Evolutionary conservation across 2,113 vertebrate species (phyloP), one percentile per base, ranked within the genome.

Genomic region (Capreolus pygargus): DNA sequence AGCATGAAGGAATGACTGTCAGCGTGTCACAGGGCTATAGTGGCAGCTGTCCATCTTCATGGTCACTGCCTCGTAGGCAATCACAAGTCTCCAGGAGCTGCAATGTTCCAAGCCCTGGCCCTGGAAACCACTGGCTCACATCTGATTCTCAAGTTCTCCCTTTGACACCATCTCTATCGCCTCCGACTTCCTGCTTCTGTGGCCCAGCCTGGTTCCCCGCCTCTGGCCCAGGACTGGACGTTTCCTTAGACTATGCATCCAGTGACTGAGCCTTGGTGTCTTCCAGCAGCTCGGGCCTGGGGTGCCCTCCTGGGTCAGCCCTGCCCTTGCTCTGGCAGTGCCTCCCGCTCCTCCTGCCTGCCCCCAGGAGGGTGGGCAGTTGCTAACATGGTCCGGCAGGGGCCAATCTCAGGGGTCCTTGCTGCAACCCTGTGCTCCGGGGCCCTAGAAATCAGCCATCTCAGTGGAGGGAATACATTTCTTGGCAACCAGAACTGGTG

Each of bases 361-460:
- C 12, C 6, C 30, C 76, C 5, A 5, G 28, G 61, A 33, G 25
- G 28, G 12, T 3, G 17, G 4, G 36, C 0, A 13, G 28, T 39
- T 36, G 1, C 52, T 25, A 14, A 14, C 21, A 3, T 2, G 0
- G 14, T 4, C 12, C 39, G 60, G 16, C 3, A 5, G 27, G 17
- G 74, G 25, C 39, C 3, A 4, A 4, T 33, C 4, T 83, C 30
- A 5, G 36, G 52, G 28, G 4, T 14, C 27, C 58, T 5, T 33
- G 55, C 79, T 25, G 14, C n/a, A 47, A 25, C 82, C 14, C 67
- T 25, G 33, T 8, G 9, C 55, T 60, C 30, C 0, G 3, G 16
- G 7, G 52, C 55, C 54, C 60, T 7, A 6, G 47, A 47, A 43
- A 30, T 33, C 1, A 83, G 30, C 33, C 25, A 12, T 43, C 50